These are phyloP conservation scores for Cherax quadricarinatus DNA, from an alignment of 1,140 invertebrate species.

Conservation along the genomic window DNA sequence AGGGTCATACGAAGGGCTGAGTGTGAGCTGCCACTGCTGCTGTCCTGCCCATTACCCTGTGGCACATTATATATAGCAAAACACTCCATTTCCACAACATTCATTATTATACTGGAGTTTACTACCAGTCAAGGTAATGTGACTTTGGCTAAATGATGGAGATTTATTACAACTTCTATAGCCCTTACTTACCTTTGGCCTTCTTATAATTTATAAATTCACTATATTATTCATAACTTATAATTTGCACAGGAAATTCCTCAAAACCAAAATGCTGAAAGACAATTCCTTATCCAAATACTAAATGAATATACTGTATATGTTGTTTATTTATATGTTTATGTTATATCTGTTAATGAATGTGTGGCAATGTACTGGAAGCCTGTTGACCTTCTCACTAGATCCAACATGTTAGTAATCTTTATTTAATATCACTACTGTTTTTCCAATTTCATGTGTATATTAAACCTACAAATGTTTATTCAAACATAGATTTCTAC, in stretches of 20 bases:
- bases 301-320: too few relatives aligned
- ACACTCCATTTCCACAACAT: slow-evolving; percentile 30
- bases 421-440: too few relatives aligned
- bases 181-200: not conserved
- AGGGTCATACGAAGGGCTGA: slow-evolving; percentile 83
- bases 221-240: not conserved
- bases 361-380: too few relatives aligned
- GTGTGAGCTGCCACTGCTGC: slow-evolving; percentile 74
- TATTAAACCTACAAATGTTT: too few relatives aligned
- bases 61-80: slow-evolving; percentile 50
- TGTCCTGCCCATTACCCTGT: slow-evolving; percentile 63
- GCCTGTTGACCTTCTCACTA: too few relatives aligned
- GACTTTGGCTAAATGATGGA: not conserved
- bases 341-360: too few relatives aligned
- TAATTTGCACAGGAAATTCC: not conserved
- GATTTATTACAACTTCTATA: not conserved
- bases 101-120: not conserved
- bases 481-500: too few relatives aligned
- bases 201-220: not conserved
- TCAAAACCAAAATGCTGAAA: not conserved
- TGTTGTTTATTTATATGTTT: too few relatives aligned
- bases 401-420: too few relatives aligned
- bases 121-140: not conserved
- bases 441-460: too few relatives aligned
- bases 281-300: not conserved